Evolutionary conservation across 64 coral and sea anemone species (phyloP).

Genomic region (Orbicella faveolata): DNA sequence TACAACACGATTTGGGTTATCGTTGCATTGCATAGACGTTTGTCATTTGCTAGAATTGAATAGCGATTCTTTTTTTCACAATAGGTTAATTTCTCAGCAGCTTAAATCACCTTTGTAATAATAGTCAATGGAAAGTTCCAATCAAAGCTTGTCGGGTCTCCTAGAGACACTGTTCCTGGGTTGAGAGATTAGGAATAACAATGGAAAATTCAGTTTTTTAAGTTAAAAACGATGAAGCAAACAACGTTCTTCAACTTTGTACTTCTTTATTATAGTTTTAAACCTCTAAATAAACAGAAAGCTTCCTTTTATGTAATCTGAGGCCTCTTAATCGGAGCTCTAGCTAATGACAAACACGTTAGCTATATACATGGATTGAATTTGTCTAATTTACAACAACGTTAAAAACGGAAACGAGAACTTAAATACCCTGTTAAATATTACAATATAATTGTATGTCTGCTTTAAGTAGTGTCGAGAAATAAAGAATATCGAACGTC

Average conservation of each 20-base stretch:
- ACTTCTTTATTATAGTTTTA: not conserved
- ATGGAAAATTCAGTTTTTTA: not conserved
- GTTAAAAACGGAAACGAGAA: not conserved
- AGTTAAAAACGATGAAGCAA: not conserved
- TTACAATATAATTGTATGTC: not conserved
- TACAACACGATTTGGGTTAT: not conserved
- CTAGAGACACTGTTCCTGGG: not conserved
- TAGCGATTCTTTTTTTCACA: no score
- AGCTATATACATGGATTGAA: not conserved
- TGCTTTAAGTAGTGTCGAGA: not conserved
- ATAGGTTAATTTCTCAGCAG: not conserved
- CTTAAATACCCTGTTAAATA: slow-evolving; percentile 12
- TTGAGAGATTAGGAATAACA: not conserved
- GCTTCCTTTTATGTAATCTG: not conserved
- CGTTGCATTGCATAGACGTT: not conserved
- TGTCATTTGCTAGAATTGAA: not conserved
- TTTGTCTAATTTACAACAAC: not conserved
- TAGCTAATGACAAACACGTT: not conserved
- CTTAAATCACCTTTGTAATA: not conserved
- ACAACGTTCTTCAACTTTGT: not conserved
- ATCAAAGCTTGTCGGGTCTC: not conserved
- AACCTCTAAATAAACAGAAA: not conserved
- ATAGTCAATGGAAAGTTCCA: not conserved
- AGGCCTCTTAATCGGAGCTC: not conserved
- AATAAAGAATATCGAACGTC: not conserved